Percentiles rank a stretch among this genome's conserved stretches.
phyloP scores from a whole-genome alignment of 1,140 invertebrate genomes.

The Copidosoma floridanum region DNA sequence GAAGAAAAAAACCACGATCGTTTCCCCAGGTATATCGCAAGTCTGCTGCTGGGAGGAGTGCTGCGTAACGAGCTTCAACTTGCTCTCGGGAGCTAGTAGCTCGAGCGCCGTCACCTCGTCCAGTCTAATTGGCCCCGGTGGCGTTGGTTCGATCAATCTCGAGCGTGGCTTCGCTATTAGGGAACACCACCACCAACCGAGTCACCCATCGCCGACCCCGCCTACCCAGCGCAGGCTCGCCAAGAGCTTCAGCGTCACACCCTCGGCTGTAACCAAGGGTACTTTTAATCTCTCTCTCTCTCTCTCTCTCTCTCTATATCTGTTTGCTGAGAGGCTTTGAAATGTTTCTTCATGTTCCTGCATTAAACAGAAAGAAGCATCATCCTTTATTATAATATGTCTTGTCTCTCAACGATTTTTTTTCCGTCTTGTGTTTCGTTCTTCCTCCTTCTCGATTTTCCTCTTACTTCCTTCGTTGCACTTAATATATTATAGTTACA shows the following conservation, averaged over 20 bases:
- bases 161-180: too few species aligned
- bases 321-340: slow-evolving; percentile 22
- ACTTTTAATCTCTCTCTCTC: slow-evolving; percentile 35
- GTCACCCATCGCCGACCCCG: slow-evolving; percentile 70
- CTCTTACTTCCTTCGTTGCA: slow-evolving; percentile 10
- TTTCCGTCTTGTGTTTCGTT: slow-evolving; percentile 12
- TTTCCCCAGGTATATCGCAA: slow-evolving; percentile 55
- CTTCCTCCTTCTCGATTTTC: slow-evolving; percentile 12
- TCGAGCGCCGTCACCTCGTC: neutral
- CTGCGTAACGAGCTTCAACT: slow-evolving; percentile 44
- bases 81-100: slow-evolving; percentile 37
- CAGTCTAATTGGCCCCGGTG: slow-evolving; percentile 30
- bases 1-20: too few species aligned
- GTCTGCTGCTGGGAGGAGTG: slow-evolving; percentile 56
- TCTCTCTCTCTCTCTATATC: too few species aligned
- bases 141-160: slow-evolving; percentile 40
- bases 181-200: slow-evolving; percentile 51
- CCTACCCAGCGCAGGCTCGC: slow-evolving; percentile 79
- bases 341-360: slow-evolving; percentile 21
- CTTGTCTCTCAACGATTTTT: too few species aligned
- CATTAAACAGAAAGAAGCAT: neutral
- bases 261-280: slow-evolving; percentile 65
- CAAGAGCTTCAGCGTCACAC: slow-evolving; percentile 84
- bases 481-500: too few species aligned
- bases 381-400: too few species aligned